Percentiles rank a stretch among this genome's conserved stretches.
Conservation (phyloP, 2,113 vertebrate genomes). For the Platanista minor region DNA sequence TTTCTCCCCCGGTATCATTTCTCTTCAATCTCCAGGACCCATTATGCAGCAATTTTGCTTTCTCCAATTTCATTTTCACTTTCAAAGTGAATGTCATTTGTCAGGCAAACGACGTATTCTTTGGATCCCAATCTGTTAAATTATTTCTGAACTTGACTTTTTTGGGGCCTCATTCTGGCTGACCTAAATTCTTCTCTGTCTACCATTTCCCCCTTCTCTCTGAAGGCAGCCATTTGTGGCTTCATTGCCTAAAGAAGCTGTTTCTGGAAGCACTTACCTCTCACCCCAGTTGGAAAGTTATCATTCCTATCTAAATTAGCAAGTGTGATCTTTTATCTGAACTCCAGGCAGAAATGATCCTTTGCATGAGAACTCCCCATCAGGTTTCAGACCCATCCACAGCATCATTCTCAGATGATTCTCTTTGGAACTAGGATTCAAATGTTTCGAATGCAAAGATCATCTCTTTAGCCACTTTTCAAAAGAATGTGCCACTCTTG, state of each 20-base stretch:
- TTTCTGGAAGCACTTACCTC: slow-evolving; percentile 72
- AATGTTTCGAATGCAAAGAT: slow-evolving; percentile 39
- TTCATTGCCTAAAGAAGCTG: slow-evolving; percentile 44
- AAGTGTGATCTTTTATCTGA: slow-evolving; percentile 63
- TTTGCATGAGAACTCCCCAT: slow-evolving; percentile 42
- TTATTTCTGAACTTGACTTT: slow-evolving; percentile 68
- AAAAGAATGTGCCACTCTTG: neutral
- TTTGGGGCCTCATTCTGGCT: slow-evolving; percentile 53
- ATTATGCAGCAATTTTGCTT: slow-evolving; percentile 47
- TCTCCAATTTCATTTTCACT: slow-evolving; percentile 71
- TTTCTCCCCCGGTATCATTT: slow-evolving; percentile 54
- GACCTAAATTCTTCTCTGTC: slow-evolving; percentile 72
- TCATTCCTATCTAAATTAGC: slow-evolving; percentile 73
- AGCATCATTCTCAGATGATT: slow-evolving; percentile 44
- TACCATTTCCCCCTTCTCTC: slow-evolving; percentile 28
- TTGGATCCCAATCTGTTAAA: slow-evolving; percentile 61
- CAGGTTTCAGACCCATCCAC: slow-evolving; percentile 29
- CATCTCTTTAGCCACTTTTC: slow-evolving; percentile 26
- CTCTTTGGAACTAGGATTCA: slow-evolving; percentile 42
- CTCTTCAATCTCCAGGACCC: slow-evolving; percentile 55
- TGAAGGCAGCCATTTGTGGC: slow-evolving; percentile 58
- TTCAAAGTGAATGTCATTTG: slow-evolving; percentile 66
- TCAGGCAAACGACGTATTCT: slow-evolving; percentile 53
- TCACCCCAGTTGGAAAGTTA: slow-evolving; percentile 53
- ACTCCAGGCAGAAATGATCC: slow-evolving; percentile 20